Percentiles rank a stretch among this genome's conserved stretches.
Conservation (phyloP, 2,888 invertebrate species). For the Trichogramma evanescens region DNA sequence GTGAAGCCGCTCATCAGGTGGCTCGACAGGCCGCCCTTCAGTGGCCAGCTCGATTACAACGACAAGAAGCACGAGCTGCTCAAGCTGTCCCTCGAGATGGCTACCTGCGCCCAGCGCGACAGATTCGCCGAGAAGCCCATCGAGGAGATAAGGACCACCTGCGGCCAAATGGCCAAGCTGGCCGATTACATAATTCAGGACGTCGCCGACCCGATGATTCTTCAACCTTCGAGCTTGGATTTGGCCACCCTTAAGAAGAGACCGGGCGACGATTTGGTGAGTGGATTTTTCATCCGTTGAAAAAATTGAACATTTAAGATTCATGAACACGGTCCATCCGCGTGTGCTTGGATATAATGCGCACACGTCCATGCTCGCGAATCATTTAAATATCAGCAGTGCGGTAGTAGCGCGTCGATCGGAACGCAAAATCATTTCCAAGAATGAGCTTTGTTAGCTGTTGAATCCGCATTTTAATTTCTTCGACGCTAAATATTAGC, state of each 20-base stretch:
- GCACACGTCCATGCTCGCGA: no score
- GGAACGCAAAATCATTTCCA: no score
- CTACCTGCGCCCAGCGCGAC: conserved; percentile 84
- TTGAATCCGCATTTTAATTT: no score
- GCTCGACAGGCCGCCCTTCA: conserved; percentile 69
- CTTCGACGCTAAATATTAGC: no score
- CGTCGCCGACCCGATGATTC: conserved; percentile 78
- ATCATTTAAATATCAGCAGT: no score
- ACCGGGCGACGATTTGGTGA: conserved; percentile 72
- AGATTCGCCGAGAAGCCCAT: conserved; percentile 83
- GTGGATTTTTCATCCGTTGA: not conserved
- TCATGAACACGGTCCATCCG: no score
- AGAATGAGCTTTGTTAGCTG: no score
- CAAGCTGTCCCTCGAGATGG: conserved; percentile 75
- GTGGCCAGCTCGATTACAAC: conserved; percentile 62
- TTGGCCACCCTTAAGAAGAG: conserved; percentile 77
- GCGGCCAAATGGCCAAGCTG: conserved; percentile 66
- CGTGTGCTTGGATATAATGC: no score
- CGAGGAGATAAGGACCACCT: conserved; percentile 64
- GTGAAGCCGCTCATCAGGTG: conserved; percentile 85
- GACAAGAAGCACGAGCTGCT: conserved; percentile 67
- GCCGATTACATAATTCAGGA: conserved; percentile 84
- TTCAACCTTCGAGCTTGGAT: conserved; percentile 88
- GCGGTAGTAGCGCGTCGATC: no score
- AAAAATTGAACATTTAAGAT: no score